Evolutionary conservation across 2,888 invertebrate species (phyloP).

Genomic region (Nephrotoma appendiculata): DNA sequence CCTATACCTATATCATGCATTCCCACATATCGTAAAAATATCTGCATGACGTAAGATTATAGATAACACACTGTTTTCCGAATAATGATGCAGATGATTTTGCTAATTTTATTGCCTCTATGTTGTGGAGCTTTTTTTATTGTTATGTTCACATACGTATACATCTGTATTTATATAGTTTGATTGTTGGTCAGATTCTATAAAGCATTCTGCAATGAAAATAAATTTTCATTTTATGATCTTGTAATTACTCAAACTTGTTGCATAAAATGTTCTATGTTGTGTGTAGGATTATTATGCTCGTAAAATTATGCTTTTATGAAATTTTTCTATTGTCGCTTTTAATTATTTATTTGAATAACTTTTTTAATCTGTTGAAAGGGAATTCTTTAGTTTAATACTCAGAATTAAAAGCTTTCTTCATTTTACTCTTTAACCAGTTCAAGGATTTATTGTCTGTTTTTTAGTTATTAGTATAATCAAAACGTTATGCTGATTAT

Average conservation of each 20-base stretch:
- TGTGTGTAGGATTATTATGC: background rate
- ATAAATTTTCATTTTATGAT: background rate
- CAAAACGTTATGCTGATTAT: too few relatives aligned
- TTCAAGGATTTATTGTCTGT: too few relatives aligned
- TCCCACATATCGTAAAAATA: background rate
- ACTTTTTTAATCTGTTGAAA: background rate
- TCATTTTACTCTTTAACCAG: too few relatives aligned
- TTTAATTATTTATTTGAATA: background rate
- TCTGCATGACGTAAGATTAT: background rate
- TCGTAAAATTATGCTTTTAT: background rate
- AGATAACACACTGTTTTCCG: background rate
- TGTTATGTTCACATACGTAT: background rate
- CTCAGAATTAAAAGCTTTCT: too few relatives aligned
- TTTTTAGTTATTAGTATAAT: too few relatives aligned
- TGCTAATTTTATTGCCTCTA: background rate
- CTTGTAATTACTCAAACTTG: background rate
- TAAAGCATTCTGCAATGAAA: background rate
- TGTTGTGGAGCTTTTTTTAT: background rate
- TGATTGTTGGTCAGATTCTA: background rate
- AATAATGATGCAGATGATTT: background rate
- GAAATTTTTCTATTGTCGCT: background rate
- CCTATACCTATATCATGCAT: background rate
- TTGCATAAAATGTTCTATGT: background rate
- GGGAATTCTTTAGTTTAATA: too few relatives aligned
- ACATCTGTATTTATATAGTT: background rate